phyloP scores from a whole-genome alignment of 2,113 vertebrate genomes.

The Otolemur garnettii region DNA sequence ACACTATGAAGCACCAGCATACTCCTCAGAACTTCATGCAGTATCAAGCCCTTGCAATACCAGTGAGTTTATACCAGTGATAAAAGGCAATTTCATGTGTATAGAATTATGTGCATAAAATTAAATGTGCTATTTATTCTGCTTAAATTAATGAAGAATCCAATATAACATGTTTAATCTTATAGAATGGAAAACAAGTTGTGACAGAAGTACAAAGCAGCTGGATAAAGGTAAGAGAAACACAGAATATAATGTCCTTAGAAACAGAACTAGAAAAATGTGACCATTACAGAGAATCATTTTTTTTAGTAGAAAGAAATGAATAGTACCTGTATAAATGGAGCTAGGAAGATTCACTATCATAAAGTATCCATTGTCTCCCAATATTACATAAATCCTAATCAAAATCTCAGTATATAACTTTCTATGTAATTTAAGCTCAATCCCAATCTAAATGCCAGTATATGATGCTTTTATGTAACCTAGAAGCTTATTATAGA shows the following conservation, averaged over 20 bases:
- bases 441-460: slow-evolving; percentile 32
- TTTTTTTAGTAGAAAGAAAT: neutral
- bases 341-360: neutral
- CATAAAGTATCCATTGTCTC: neutral
- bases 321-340: neutral
- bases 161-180: neutral
- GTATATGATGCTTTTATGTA: neutral
- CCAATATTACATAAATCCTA: neutral
- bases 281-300: neutral
- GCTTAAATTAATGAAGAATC: slow-evolving; percentile 65
- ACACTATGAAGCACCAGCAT: neutral
- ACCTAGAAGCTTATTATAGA: neutral
- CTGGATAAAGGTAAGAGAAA: neutral
- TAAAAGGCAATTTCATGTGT: slow-evolving; percentile 51
- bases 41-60: neutral
- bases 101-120: slow-evolving; percentile 34
- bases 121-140: slow-evolving; percentile 5
- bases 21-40: neutral
- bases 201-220: neutral
- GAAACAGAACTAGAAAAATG: neutral
- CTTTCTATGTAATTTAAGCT: neutral
- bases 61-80: neutral
- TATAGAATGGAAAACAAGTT: slow-evolving; percentile 15
- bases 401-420: slow-evolving; percentile 14
- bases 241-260: neutral